Conservation (phyloP, 1,140 invertebrate genomes). For the Drosophila parabipectinata region DNA sequence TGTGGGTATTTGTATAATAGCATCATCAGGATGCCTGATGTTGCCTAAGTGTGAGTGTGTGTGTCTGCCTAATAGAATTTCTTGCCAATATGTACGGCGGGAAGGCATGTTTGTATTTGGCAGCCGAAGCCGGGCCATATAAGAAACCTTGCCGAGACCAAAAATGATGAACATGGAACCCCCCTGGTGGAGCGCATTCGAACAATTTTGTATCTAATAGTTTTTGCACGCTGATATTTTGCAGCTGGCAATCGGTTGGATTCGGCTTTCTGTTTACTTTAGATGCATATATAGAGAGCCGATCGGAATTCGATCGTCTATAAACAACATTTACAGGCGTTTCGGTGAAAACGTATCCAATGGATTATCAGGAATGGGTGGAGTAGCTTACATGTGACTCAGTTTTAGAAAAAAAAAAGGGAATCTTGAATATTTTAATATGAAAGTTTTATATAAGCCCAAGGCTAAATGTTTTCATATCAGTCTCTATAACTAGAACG, state of each 20-base stretch:
- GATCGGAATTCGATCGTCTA: constrained; percentile 30
- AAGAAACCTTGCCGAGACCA: constrained; percentile 40
- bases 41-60: constrained; percentile 8
- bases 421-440: too few relatives aligned
- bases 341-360: not conserved
- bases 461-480: too few relatives aligned
- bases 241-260: constrained; percentile 51
- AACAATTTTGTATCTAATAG: constrained; percentile 70
- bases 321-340: constrained; percentile 2
- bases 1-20: constrained; percentile 68
- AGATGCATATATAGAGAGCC: constrained; percentile 6
- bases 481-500: too few relatives aligned
- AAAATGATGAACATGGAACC: constrained; percentile 42
- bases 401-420: not conserved
- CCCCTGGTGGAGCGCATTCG: constrained; percentile 40
- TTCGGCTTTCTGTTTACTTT: constrained; percentile 59
- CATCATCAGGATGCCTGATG: constrained; percentile 58
- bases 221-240: constrained; percentile 59
- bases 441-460: too few relatives aligned
- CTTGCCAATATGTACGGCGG: constrained; percentile 31
- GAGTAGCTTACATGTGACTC: not conserved
- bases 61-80: constrained; percentile 58
- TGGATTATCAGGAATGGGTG: not conserved
- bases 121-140: constrained; percentile 62
- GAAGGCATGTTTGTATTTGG: constrained; percentile 14